phyloP scores from a whole-genome alignment of 1,140 invertebrate genomes.

The Drosophila kepulauana region DNA sequence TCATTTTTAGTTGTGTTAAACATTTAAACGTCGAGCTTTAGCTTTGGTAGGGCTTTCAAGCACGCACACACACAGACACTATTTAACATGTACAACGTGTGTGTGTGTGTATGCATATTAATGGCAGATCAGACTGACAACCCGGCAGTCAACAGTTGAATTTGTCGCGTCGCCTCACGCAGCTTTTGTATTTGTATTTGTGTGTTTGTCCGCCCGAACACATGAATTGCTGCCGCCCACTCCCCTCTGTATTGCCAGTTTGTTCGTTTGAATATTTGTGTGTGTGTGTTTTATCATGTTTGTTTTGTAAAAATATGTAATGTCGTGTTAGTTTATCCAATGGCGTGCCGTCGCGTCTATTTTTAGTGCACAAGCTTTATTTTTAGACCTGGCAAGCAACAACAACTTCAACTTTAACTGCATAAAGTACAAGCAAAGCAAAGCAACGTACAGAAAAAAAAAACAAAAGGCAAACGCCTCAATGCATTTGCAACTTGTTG shows the following conservation, averaged over 20 bases:
- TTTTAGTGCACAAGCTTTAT: slow-evolving; percentile 65
- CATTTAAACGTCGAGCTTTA: slow-evolving; percentile 29
- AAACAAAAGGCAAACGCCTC: slow-evolving; percentile 42
- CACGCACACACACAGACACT: slow-evolving; percentile 1
- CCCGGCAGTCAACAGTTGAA: slow-evolving; percentile 45
- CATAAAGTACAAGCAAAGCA: slow-evolving; percentile 50
- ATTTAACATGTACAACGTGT: neutral
- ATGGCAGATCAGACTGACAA: slow-evolving; percentile 44
- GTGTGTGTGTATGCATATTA: slow-evolving; percentile 36
- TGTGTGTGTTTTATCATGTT: slow-evolving; percentile 59
- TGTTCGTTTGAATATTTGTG: neutral
- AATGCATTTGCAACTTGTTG: slow-evolving; percentile 73
- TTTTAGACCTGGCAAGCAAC: slow-evolving; percentile 60
- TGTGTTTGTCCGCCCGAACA: neutral
- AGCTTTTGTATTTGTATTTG: slow-evolving; percentile 32
- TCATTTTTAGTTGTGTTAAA: slow-evolving; percentile 11
- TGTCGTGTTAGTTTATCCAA: slow-evolving; percentile 76
- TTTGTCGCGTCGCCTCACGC: slow-evolving; percentile 43
- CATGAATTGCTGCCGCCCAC: neutral
- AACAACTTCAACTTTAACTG: slow-evolving; percentile 63
- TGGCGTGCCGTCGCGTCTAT: slow-evolving; percentile 68
- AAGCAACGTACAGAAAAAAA: slow-evolving; percentile 37
- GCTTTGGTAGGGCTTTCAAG: slow-evolving; percentile 35
- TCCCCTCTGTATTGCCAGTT: slow-evolving; percentile 2
- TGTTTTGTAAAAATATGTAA: slow-evolving; percentile 73